phyloP scores from a whole-genome alignment of 2,888 invertebrate species.

The Ormyrus nitidulus region DNA sequence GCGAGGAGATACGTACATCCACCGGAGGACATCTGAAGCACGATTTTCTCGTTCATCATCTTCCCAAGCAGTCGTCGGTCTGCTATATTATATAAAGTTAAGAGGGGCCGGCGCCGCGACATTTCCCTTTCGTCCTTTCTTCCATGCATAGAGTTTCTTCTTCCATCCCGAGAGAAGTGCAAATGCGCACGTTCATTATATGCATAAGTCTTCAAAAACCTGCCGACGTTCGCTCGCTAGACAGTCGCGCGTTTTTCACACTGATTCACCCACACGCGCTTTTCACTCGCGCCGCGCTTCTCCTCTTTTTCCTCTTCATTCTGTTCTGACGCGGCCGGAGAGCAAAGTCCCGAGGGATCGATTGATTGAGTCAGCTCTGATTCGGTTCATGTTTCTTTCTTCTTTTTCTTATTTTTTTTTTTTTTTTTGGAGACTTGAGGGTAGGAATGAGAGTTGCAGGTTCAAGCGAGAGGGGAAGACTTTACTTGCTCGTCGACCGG shows the following conservation, averaged over 20 bases:
- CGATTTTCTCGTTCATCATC: not conserved
- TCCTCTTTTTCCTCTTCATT: no score
- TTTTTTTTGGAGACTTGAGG: not conserved
- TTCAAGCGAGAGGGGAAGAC: not conserved
- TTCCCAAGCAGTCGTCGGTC: conserved; percentile 60
- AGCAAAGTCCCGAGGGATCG: conserved; percentile 4
- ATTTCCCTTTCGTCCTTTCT: not conserved
- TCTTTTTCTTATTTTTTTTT: conserved; percentile 4
- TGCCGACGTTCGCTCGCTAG: not conserved
- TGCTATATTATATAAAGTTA: conserved; percentile 68
- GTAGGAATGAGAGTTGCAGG: not conserved
- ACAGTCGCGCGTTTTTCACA: conserved; percentile 1
- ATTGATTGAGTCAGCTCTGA: conserved; percentile 4
- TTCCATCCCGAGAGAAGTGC: not conserved
- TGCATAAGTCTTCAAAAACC: not conserved
- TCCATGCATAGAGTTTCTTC: conserved; percentile 5
- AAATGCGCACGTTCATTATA: conserved; percentile 12
- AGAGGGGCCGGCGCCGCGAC: conserved; percentile 62
- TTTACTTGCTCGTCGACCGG: conserved; percentile 20
- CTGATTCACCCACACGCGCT: conserved; percentile 19
- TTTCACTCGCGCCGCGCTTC: not conserved
- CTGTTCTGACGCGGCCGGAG: conserved; percentile 3
- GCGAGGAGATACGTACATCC: no score
- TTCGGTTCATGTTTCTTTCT: conserved; percentile 10
- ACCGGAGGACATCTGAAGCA: no score